These are phyloP conservation scores for Temnothorax longispinosus DNA, from an alignment of 1,140 invertebrate genomes.

Conservation along the genomic window DNA sequence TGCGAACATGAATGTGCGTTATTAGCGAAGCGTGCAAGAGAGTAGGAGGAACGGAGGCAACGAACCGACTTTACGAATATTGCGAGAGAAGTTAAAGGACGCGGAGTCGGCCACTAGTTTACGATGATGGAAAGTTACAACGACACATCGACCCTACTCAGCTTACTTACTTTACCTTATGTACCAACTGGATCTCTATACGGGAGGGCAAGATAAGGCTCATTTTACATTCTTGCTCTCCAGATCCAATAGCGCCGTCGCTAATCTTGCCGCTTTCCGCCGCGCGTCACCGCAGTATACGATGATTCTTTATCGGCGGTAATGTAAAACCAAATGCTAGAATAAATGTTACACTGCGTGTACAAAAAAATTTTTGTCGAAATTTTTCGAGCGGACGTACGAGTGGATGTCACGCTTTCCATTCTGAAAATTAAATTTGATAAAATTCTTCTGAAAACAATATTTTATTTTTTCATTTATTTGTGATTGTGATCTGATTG, in stretches of 20 bases:
- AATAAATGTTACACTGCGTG: neutral
- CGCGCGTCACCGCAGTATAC: neutral
- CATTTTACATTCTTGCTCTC: constrained; percentile 18
- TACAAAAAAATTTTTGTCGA: neutral
- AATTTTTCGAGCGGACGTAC: neutral
- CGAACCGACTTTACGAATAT: neutral
- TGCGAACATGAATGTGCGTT: neutral
- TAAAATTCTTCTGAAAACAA: too few species aligned
- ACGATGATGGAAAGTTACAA: constrained; percentile 33
- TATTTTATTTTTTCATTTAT: too few species aligned
- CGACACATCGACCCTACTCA: neutral
- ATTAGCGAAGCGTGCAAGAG: neutral
- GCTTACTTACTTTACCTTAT: constrained; percentile 4
- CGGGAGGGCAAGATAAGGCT: neutral
- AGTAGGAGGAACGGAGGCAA: neutral
- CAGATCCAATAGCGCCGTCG: constrained; percentile 2
- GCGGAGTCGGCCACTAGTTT: neutral
- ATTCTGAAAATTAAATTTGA: neutral
- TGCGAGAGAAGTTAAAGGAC: neutral
- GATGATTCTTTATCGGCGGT: neutral
- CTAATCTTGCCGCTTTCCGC: constrained; percentile 13
- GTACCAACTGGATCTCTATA: neutral
- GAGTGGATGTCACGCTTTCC: too few species aligned
- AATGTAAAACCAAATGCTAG: neutral
- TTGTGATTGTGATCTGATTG: too few species aligned